phyloP scores from a whole-genome alignment of 1,140 invertebrate genomes.

The Achatina immaculata region DNA sequence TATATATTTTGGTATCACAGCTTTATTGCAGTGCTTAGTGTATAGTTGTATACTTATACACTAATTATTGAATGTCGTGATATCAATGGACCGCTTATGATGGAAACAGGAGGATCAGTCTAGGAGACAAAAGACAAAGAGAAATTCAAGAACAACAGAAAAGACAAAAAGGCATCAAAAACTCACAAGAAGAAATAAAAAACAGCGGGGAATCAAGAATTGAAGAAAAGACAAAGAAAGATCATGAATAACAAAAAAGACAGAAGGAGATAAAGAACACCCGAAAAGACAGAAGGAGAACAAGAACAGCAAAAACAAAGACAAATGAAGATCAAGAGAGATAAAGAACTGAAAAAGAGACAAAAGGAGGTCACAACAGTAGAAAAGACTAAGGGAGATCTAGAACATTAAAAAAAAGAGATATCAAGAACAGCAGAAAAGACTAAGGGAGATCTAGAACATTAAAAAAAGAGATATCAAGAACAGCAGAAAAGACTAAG shows the following conservation, averaged over 20 bases:
- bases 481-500: background rate
- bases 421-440: background rate
- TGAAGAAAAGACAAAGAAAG: too few relatives aligned
- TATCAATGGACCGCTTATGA: too few relatives aligned
- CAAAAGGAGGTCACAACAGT: background rate
- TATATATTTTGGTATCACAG: too few relatives aligned
- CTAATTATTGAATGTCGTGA: too few relatives aligned
- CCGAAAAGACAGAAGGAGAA: conserved; percentile 7
- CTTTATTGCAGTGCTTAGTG: too few relatives aligned
- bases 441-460: background rate
- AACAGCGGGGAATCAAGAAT: too few relatives aligned
- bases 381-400: background rate
- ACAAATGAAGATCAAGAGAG: background rate
- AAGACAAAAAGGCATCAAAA: background rate
- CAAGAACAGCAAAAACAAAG: background rate
- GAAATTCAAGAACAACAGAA: too few relatives aligned
- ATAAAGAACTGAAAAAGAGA: conserved; percentile 4
- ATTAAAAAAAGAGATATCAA: background rate
- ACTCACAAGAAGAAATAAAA: background rate
- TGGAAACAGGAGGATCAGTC: too few relatives aligned
- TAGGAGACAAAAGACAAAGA: too few relatives aligned
- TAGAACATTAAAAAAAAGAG: background rate
- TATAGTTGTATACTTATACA: too few relatives aligned
- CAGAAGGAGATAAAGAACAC: background rate
- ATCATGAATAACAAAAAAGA: too few relatives aligned